A percentile compares a stretch with the other conserved stretches of the same genome.
phyloP scores from a whole-genome alignment of 2,888 invertebrate genomes.

The Bimastos eiseni region DNA sequence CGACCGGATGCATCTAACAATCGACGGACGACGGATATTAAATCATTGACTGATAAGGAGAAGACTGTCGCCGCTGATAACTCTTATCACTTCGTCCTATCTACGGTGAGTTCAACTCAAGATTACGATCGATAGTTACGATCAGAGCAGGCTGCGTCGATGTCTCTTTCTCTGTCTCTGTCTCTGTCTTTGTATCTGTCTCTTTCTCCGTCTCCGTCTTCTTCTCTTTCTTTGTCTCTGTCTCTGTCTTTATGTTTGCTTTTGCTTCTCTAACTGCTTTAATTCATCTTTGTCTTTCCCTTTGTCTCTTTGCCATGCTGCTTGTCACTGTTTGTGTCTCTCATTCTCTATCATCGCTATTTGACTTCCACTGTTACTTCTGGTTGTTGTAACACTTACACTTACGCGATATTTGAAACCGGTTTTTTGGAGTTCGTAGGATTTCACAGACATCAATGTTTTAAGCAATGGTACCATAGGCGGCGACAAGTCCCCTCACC shows the following conservation, averaged over 20 bases:
- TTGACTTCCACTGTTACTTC: background rate
- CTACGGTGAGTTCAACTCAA: background rate
- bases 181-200: background rate
- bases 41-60: background rate
- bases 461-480: background rate
- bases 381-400: background rate
- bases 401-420: background rate
- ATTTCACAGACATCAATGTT: background rate
- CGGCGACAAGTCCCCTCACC: no score
- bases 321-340: background rate
- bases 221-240: no score
- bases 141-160: background rate
- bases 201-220: no score
- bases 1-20: background rate
- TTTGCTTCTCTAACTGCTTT: no score
- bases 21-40: background rate
- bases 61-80: background rate
- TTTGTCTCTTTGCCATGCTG: no score
- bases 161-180: background rate
- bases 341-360: background rate
- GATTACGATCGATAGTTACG: conserved; percentile 13
- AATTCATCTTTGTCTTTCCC: no score
- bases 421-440: background rate
- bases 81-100: background rate
- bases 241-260: no score